phyloP scores from a whole-genome alignment of 2,888 invertebrate species.

The Odontocolon sp. region DNA sequence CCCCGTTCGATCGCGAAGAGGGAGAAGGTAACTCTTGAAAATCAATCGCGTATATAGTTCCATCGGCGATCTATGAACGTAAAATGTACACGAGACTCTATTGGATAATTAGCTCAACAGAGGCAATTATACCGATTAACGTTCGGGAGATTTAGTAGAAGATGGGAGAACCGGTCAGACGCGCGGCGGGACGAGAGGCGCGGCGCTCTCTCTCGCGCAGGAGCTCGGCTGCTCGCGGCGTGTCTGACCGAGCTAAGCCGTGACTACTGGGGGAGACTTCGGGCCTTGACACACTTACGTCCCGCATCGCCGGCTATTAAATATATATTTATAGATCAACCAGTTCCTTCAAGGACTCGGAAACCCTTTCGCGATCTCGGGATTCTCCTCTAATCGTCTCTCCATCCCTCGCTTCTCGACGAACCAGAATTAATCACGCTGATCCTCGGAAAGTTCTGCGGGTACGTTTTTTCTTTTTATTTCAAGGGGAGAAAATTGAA shows the following conservation, averaged over 20 bases:
- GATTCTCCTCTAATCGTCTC: conserved; percentile 48
- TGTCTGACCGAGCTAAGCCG: conserved; percentile 57
- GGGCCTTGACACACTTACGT: conserved; percentile 61
- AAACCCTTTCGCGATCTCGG: conserved; percentile 56
- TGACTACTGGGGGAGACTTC: conserved; percentile 53
- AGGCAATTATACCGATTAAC: neutral
- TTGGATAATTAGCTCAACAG: neutral
- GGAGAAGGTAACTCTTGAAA: too few relatives aligned
- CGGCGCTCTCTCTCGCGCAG: conserved; percentile 10
- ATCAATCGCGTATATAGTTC: too few relatives aligned
- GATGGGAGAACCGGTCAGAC: conserved; percentile 45
- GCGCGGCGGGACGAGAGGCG: neutral
- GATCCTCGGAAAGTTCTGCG: conserved; percentile 7
- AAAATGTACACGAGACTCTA: neutral
- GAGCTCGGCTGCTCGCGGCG: conserved; percentile 21
- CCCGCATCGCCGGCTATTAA: conserved; percentile 57
- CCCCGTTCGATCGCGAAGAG: too few relatives aligned
- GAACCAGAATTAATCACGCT: conserved; percentile 14
- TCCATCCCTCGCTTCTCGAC: neutral
- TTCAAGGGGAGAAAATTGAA: neutral
- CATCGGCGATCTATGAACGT: neutral
- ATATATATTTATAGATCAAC: conserved; percentile 61
- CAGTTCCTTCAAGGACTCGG: conserved; percentile 60
- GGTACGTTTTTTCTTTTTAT: neutral
- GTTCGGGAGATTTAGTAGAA: conserved; percentile 30